phyloP scores from a whole-genome alignment of 2,888 invertebrate genomes.

The Craniophora ligustri region DNA sequence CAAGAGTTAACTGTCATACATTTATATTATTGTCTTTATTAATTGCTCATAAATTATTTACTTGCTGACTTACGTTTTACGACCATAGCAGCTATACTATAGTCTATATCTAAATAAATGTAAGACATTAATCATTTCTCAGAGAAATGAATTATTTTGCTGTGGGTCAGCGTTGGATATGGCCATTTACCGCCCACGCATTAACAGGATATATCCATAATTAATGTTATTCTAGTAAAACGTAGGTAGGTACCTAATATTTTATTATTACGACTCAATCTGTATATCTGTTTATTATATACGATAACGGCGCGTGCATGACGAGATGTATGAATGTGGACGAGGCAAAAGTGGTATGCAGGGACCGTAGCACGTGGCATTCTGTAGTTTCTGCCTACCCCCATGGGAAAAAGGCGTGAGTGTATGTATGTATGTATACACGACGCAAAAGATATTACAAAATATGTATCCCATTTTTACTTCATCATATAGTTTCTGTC shows the following conservation, averaged over 20 bases:
- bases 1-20: slow-evolving; percentile 26
- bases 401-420: no score
- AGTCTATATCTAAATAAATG: slow-evolving; percentile 26
- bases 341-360: no score
- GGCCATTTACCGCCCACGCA: slow-evolving; percentile 28
- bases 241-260: background rate
- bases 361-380: no score
- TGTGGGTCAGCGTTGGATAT: slow-evolving; percentile 42
- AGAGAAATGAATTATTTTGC: slow-evolving; percentile 43
- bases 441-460: no score
- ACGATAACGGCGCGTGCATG: no score
- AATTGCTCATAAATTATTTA: slow-evolving; percentile 37
- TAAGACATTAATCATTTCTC: slow-evolving; percentile 39
- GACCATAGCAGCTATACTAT: slow-evolving; percentile 3
- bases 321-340: no score
- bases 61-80: slow-evolving; percentile 45
- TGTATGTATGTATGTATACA: no score
- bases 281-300: no score
- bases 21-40: slow-evolving; percentile 40
- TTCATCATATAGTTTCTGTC: no score
- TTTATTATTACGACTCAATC: no score
- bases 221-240: slow-evolving; percentile 23
- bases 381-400: no score
- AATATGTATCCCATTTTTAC: no score
- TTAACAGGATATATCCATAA: slow-evolving; percentile 31